Conservation (phyloP, 1,140 invertebrate species). For the Pseudoatta argentina region DNA sequence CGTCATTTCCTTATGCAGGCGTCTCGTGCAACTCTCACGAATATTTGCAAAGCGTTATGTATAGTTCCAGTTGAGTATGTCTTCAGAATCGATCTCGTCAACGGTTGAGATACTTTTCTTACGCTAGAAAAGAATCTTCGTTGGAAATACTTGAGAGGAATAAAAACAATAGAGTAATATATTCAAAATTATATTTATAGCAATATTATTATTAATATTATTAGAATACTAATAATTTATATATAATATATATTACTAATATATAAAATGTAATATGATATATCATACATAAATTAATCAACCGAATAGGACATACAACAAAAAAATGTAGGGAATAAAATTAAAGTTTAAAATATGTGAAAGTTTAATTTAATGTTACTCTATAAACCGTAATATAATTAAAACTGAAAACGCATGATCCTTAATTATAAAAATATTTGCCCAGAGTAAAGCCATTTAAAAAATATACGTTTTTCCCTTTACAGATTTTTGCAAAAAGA, state of each 20-base stretch:
- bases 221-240: neutral
- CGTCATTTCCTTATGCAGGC: conserved; percentile 57
- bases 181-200: neutral
- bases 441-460: neutral
- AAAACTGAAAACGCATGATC: neutral
- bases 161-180: neutral
- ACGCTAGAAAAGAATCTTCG: neutral
- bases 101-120: neutral
- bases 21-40: conserved; percentile 65
- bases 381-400: neutral
- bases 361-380: neutral
- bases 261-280: neutral
- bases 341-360: neutral
- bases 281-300: neutral
- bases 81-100: neutral
- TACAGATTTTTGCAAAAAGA: neutral
- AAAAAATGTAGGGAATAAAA: neutral
- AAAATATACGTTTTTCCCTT: neutral
- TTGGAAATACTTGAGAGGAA: neutral
- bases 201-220: neutral
- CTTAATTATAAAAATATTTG: conserved; percentile 1
- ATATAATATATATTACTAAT: neutral
- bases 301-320: too few relatives aligned
- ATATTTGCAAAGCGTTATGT: conserved; percentile 65
- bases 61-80: conserved; percentile 5